Conservation (phyloP, 1,140 invertebrate species). For the Habropoda laboriosa region DNA sequence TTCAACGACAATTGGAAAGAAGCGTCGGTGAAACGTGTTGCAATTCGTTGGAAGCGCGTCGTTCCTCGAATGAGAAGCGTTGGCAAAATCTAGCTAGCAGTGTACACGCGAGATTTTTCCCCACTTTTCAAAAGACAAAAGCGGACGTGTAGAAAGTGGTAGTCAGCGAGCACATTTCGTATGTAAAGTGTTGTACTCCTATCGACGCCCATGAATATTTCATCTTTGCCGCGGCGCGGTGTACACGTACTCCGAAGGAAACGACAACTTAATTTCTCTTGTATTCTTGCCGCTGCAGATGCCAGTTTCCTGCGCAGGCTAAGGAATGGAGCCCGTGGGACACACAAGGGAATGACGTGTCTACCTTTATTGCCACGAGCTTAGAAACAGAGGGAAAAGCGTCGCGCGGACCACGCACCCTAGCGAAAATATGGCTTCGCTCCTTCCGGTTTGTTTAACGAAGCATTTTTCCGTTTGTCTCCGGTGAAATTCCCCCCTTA, state of each 20-base stretch:
- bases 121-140: background rate
- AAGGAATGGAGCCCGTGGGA: constrained; percentile 7
- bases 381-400: background rate
- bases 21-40: background rate
- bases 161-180: background rate
- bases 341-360: background rate
- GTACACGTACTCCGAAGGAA: background rate
- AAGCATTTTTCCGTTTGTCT: background rate
- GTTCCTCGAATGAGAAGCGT: background rate
- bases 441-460: background rate
- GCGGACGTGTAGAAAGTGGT: background rate
- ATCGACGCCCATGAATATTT: constrained; percentile 49
- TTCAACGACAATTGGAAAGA: background rate
- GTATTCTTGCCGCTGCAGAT: constrained; percentile 9
- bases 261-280: constrained; percentile 44
- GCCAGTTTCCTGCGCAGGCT: background rate
- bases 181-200: constrained; percentile 29
- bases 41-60: background rate
- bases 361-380: background rate
- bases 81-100: background rate
- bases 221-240: constrained; percentile 21
- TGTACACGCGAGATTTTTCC: background rate
- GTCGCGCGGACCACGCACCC: background rate
- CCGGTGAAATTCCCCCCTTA: no score
- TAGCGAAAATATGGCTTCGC: background rate